Percentiles rank a stretch among this genome's conserved stretches.
Evolutionary conservation across 2,113 vertebrate genomes (phyloP).

Genomic region (Sylvicapra grimmia): DNA sequence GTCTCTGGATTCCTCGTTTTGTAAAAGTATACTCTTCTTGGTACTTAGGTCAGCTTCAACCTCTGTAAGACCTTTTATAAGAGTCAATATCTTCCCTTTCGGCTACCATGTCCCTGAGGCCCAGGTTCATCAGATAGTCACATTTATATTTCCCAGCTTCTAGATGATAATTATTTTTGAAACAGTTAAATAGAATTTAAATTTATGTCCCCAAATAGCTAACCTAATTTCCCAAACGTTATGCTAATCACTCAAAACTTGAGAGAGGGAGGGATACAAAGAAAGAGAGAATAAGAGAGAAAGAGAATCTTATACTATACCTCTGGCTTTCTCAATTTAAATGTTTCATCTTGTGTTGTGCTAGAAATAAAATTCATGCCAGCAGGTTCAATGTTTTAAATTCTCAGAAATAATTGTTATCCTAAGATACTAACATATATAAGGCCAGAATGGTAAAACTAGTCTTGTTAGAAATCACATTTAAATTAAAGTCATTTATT

Average conservation of each 20-base stretch:
- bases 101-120: not conserved
- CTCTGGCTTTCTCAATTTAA: not conserved
- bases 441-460: slow-evolving; percentile 22
- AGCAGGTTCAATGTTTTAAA: slow-evolving; percentile 8
- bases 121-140: not conserved
- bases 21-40: not conserved
- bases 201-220: not conserved
- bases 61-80: not conserved
- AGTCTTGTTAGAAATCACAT: slow-evolving; percentile 44
- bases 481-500: slow-evolving; percentile 68
- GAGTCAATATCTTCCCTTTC: not conserved
- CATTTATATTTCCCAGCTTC: not conserved
- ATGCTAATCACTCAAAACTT: not conserved
- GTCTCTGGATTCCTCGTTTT: not conserved
- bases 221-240: not conserved
- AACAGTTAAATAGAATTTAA: not conserved
- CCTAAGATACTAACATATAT: not conserved
- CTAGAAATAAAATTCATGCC: slow-evolving; percentile 8
- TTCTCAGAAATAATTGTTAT: slow-evolving; percentile 46
- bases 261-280: too few species aligned
- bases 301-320: not conserved
- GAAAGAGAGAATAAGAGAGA: not conserved
- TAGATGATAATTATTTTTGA: not conserved
- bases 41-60: not conserved
- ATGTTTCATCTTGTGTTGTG: not conserved